Conservation (phyloP, 1,140 invertebrate genomes). For the Aphelenchoides besseyi region DNA sequence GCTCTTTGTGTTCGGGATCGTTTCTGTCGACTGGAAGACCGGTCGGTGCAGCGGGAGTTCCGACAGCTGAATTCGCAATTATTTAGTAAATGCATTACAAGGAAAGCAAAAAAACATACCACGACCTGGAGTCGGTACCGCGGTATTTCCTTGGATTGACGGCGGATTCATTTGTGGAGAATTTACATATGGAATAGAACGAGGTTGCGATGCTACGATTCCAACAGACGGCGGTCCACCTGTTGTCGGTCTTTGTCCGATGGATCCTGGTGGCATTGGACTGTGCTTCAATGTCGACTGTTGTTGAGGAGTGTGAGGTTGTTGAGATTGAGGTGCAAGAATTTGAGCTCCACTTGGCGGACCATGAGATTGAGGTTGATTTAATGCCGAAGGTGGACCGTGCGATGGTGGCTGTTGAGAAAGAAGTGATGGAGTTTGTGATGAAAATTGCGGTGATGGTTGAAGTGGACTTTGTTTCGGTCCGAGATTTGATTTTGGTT, state of each 20-base stretch:
- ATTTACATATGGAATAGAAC: not conserved
- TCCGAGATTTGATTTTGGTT: too few species aligned
- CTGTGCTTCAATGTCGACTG: not conserved
- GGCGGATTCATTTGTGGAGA: constrained; percentile 5
- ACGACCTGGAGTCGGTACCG: not conserved
- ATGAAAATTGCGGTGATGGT: too few species aligned
- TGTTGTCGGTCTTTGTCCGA: not conserved
- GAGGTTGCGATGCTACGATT: constrained; percentile 5
- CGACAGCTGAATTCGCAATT: not conserved
- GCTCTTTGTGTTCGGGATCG: constrained; percentile 11
- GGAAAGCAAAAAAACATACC: not conserved
- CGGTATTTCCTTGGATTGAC: not conserved
- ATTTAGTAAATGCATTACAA: not conserved
- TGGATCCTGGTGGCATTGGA: not conserved
- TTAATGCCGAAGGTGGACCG: too few species aligned
- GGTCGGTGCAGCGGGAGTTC: not conserved
- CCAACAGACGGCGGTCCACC: constrained; percentile 5
- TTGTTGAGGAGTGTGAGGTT: too few species aligned
- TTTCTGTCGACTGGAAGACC: constrained; percentile 7
- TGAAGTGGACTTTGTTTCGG: too few species aligned
- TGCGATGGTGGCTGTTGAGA: too few species aligned
- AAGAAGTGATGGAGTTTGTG: too few species aligned
- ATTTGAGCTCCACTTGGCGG: too few species aligned
- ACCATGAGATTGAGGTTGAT: too few species aligned
- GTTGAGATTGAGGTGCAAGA: too few species aligned